These are phyloP conservation scores for Troides oblongomaculatus DNA, from an alignment of 2,888 invertebrate species.

Conservation along the genomic window DNA sequence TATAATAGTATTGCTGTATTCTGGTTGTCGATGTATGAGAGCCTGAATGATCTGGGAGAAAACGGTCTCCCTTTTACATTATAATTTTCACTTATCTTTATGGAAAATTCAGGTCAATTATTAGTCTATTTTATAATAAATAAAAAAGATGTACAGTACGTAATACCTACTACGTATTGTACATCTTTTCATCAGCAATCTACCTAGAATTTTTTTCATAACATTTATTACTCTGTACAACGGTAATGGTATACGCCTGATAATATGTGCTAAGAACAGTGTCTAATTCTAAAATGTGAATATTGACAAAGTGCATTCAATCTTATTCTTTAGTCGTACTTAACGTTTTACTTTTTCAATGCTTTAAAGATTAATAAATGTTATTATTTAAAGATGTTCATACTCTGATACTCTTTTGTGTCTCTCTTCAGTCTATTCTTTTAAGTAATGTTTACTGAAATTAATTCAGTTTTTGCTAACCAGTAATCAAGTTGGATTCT, in stretches of 20 bases:
- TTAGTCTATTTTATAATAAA: neutral
- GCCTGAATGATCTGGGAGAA: no score
- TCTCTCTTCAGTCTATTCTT: no score
- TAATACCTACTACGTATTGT: no score
- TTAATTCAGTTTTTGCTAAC: no score
- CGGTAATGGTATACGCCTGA: no score
- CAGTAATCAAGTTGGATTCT: neutral
- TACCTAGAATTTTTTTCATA: no score
- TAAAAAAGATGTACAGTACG: neutral
- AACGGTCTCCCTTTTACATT: neutral
- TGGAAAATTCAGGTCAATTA: neutral
- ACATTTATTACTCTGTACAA: no score
- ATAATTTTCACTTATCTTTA: neutral
- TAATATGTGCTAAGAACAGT: neutral
- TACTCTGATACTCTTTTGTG: no score
- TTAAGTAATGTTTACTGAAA: no score
- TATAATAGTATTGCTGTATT: neutral
- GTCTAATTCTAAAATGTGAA: neutral
- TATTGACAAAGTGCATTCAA: neutral
- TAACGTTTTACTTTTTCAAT: neutral
- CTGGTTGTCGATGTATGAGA: neutral
- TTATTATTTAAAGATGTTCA: no score
- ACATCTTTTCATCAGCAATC: no score
- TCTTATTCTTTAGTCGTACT: neutral
- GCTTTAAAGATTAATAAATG: no score